These are phyloP conservation scores for Apodemia mormo DNA, from an alignment of 2,888 invertebrate species.

Conservation along the genomic window DNA sequence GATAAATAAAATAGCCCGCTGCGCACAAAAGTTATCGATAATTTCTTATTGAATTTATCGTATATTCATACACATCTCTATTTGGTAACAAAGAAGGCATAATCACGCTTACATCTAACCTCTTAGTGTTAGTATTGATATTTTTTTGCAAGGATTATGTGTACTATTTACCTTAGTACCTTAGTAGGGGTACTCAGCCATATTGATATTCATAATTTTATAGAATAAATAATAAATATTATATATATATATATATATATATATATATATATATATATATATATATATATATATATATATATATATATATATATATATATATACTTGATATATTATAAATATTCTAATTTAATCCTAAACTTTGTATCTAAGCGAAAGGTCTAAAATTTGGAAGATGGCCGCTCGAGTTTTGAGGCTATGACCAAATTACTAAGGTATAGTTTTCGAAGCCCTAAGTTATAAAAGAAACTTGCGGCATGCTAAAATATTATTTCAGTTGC, in stretches of 20 bases:
- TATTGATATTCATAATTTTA: neutral
- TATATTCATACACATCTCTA: constrained; percentile 55
- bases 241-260: no score
- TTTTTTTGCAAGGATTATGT: constrained; percentile 27
- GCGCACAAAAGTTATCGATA: constrained; percentile 33
- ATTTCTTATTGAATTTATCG: constrained; percentile 47
- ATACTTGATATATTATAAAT: no score
- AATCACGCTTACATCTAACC: constrained; percentile 46
- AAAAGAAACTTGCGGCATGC: neutral
- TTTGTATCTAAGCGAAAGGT: neutral
- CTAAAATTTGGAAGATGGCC: neutral
- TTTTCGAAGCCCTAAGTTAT: neutral
- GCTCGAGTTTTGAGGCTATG: neutral
- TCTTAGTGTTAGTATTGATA: constrained; percentile 18
- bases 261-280: no score
- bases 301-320: no score
- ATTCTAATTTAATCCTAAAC: neutral
- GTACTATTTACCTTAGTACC: constrained; percentile 37
- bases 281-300: no score
- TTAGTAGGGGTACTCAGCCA: constrained; percentile 36
- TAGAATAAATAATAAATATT: neutral
- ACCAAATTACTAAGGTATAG: neutral
- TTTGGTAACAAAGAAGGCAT: constrained; percentile 61
- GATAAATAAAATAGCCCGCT: constrained; percentile 42
- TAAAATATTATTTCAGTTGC: no score